These are phyloP conservation scores for Xestia rhomboidea DNA, from an alignment of 2,888 invertebrate species.

Conservation along the genomic window DNA sequence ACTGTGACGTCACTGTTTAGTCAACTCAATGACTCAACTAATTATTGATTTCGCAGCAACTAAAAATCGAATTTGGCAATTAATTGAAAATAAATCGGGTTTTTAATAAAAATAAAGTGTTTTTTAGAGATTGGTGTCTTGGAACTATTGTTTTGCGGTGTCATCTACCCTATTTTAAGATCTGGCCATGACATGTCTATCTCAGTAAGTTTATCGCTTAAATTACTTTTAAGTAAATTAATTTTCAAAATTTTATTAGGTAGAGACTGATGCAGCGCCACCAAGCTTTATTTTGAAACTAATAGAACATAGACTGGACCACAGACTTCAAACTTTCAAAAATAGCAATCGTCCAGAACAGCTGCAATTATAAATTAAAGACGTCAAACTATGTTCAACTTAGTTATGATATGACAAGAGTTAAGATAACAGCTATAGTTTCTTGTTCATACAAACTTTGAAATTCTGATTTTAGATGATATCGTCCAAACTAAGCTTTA, in stretches of 20 bases:
- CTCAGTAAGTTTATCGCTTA: neutral
- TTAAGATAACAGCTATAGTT: constrained; percentile 55
- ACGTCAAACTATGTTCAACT: constrained; percentile 29
- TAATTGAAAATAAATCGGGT: too few species aligned
- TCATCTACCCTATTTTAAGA: too few species aligned
- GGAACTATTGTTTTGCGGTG: too few species aligned
- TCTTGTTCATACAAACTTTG: constrained; percentile 44
- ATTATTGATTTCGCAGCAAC: too few species aligned
- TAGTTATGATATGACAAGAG: constrained; percentile 39
- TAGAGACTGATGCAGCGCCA: neutral
- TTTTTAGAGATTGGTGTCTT: too few species aligned
- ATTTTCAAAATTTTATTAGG: neutral
- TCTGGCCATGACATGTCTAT: neutral
- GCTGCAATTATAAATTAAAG: constrained; percentile 28
- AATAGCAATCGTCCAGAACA: neutral
- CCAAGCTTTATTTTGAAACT: neutral
- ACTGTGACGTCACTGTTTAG: too few species aligned
- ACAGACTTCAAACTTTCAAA: constrained; percentile 6
- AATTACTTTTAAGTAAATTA: neutral
- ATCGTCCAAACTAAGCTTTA: constrained; percentile 22
- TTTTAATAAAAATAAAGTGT: too few species aligned
- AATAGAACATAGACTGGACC: neutral
- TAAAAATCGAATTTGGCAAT: too few species aligned
- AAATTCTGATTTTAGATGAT: constrained; percentile 29
- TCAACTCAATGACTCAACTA: too few species aligned